Conservation (phyloP, 2,888 invertebrate genomes). For the Saturnia pavonia region DNA sequence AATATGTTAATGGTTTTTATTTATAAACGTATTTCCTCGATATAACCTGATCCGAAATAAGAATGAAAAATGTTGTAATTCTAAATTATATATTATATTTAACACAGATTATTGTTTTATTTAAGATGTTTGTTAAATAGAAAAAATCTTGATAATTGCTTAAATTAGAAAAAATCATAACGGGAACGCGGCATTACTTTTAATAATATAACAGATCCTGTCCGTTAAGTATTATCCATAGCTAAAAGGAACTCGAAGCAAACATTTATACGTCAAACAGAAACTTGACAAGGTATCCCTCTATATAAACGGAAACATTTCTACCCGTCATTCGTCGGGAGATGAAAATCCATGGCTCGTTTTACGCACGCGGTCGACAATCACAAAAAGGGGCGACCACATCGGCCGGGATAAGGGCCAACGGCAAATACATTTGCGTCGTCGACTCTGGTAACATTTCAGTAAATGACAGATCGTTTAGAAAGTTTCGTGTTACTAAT, state of each 20-base stretch:
- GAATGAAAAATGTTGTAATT: too few species aligned
- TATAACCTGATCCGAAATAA: too few species aligned
- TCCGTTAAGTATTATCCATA: neutral
- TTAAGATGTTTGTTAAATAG: too few species aligned
- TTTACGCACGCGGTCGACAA: constrained; percentile 17
- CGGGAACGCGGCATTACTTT: neutral
- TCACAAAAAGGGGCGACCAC: constrained; percentile 16
- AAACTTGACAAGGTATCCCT: constrained; percentile 2
- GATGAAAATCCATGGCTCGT: constrained; percentile 16
- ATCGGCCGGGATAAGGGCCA: constrained; percentile 9
- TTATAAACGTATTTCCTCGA: too few species aligned
- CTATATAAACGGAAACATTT: constrained; percentile 8
- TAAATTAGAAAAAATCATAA: too few species aligned
- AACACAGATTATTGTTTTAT: too few species aligned
- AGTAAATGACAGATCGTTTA: constrained; percentile 13
- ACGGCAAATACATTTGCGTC: constrained; percentile 18
- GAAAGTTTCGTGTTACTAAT: constrained; percentile 14
- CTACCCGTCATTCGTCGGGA: neutral
- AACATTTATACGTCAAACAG: constrained; percentile 9
- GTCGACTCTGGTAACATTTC: constrained; percentile 14
- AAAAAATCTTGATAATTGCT: too few species aligned
- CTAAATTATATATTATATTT: too few species aligned
- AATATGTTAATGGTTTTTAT: too few species aligned
- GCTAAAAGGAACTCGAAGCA: neutral
- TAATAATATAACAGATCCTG: neutral